Percentiles rank a stretch among this genome's conserved stretches.
Conservation (phyloP, 2,797 vertebrate species). For the Acipenser ruthenus region DNA sequence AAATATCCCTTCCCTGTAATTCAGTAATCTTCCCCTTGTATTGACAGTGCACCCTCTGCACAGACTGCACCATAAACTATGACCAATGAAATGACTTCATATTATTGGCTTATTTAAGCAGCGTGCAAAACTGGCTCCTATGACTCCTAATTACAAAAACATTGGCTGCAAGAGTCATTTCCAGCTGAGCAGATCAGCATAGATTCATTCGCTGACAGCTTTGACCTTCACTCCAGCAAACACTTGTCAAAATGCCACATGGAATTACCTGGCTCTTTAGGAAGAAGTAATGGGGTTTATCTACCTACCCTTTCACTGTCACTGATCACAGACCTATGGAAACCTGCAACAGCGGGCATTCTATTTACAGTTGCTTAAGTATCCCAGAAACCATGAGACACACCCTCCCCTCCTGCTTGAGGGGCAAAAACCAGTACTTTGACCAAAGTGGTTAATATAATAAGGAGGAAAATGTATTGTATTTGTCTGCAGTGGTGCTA, state of each 20-base stretch:
- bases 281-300: constrained; percentile 63
- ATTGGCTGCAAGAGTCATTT: constrained; percentile 60
- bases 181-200: constrained; percentile 82
- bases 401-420: too few species aligned
- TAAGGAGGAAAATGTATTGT: too few species aligned
- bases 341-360: constrained; percentile 16
- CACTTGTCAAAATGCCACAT: constrained; percentile 85
- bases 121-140: constrained; percentile 30
- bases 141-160: constrained; percentile 62
- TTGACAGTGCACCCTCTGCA: too few species aligned
- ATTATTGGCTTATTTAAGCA: constrained; percentile 24
- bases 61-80: constrained; percentile 13
- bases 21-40: too few species aligned
- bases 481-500: too few species aligned
- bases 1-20: too few species aligned
- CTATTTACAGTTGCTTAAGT: too few species aligned
- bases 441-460: too few species aligned
- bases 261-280: constrained; percentile 79
- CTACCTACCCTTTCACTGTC: constrained; percentile 53
- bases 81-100: constrained; percentile 20
- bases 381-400: too few species aligned
- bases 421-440: too few species aligned
- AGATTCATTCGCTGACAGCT: constrained; percentile 74
- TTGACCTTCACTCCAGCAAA: constrained; percentile 87
- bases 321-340: constrained; percentile 39